These are phyloP conservation scores for Gymnothorax reevesii DNA, from an alignment of 2,797 vertebrate species.

Conservation along the genomic window DNA sequence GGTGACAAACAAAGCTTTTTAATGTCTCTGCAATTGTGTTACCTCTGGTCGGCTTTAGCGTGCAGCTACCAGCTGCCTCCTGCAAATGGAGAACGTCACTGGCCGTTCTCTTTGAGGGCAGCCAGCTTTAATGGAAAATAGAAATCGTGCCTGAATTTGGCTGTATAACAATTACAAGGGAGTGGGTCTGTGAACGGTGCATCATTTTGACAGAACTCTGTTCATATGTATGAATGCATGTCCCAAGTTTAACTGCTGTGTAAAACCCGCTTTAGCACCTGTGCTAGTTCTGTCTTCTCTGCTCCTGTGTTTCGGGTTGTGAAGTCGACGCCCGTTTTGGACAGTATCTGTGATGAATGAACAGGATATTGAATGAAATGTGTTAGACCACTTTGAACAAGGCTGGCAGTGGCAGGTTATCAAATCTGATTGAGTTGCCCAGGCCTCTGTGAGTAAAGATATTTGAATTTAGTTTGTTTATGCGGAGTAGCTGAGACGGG, in stretches of 20 bases:
- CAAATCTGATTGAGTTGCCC: constrained; percentile 69
- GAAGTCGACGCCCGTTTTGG: constrained; percentile 57
- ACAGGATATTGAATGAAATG: constrained; percentile 76
- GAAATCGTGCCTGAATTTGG: background rate
- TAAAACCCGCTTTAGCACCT: constrained; percentile 48
- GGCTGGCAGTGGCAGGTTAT: constrained; percentile 67
- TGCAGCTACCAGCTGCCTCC: background rate
- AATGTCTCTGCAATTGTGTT: background rate
- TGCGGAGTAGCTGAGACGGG: constrained; percentile 61
- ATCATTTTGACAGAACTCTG: background rate
- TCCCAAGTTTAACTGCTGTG: constrained; percentile 71
- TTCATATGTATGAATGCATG: constrained; percentile 29
- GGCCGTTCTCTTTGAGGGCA: background rate
- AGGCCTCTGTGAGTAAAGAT: constrained; percentile 59
- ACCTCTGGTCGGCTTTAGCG: background rate
- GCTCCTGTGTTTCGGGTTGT: background rate
- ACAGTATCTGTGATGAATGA: constrained; percentile 65
- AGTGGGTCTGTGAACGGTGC: background rate
- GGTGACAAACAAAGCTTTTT: background rate
- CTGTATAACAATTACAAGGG: background rate
- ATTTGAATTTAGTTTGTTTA: constrained; percentile 71
- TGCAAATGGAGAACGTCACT: background rate
- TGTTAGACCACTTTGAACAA: constrained; percentile 70
- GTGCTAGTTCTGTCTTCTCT: background rate
- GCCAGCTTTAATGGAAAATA: background rate